Base-by-base conservation (phyloP, 1,140 invertebrate species). In the Pissodes strobi region DNA sequence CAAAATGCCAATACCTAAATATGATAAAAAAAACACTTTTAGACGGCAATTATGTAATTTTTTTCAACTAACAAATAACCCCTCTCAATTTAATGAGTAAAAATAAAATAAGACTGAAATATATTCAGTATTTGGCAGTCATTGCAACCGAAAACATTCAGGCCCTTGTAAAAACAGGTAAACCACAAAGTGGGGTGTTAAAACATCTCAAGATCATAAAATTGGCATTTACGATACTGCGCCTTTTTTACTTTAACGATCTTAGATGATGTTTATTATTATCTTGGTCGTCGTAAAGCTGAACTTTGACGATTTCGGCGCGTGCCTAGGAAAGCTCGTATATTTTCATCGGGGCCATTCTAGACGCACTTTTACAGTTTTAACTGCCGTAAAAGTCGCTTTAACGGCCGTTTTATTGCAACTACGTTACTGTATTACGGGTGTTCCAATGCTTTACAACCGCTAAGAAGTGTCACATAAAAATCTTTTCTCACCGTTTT, bases 301-400 rank as follows among this genome's bases (percentile, higher is more conserved):
- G 56, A 70, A 67, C 69, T 66, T 66, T 69, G 69, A 74, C 69
- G 69, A 74, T 67, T 65, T 71, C 57, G 72, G 70, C 74, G 69
- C 74, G 73, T 74, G 72, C 73, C 74, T 74, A 74, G 73, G 69
- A 62, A 69, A 67, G 68, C 57, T 71, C 72, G 71, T 53, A 56
- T 73, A 70, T 76, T 74, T 76, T 76, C 72, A 70, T 73, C 61
- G 53, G 37, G 69, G 64, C 69, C 66, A 70, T 73, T 73, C 41
- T 64, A 70, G 72, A 76, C 74, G 72, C 74, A 75, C 72, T 72
- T 74, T 74, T 76, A 76, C 71, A 73, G 69, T 76, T 76, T 76
- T 76, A 76, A 76, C 71, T 74, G 72, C 69, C 70, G 70, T 76
- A 75, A 76, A 76, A 75, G 72, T 74, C 75, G 60, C 66, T 74